These are phyloP conservation scores for Theristicus caerulescens DNA, from an alignment of 2,113 vertebrate genomes.

Conservation along the genomic window DNA sequence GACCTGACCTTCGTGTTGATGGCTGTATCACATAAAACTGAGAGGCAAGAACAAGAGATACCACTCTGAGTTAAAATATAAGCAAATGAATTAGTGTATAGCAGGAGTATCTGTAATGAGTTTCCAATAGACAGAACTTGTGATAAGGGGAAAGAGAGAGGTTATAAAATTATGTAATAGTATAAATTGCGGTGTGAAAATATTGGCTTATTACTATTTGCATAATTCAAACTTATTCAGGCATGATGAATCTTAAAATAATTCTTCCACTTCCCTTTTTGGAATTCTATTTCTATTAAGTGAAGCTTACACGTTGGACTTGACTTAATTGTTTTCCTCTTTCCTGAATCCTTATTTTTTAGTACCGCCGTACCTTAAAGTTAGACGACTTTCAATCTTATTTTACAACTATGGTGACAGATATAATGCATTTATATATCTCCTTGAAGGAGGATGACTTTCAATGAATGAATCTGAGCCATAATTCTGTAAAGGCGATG, in stretches of 20 bases:
- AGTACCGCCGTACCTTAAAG: background rate
- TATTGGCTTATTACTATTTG: background rate
- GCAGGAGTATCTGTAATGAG: background rate
- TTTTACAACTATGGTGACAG: background rate
- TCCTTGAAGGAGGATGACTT: background rate
- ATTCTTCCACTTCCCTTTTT: background rate
- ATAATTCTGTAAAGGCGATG: background rate
- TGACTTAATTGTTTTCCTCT: background rate
- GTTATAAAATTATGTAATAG: background rate
- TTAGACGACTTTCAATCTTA: background rate
- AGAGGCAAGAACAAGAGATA: background rate
- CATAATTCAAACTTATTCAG: background rate
- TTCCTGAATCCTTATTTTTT: background rate
- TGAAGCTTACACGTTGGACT: background rate
- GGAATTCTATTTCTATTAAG: background rate
- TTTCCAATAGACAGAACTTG: background rate
- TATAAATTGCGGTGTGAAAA: background rate
- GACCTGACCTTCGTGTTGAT: background rate
- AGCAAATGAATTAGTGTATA: background rate
- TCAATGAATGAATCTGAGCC: background rate
- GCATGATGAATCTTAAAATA: background rate
- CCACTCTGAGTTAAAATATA: background rate
- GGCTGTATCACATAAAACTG: background rate
- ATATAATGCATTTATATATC: background rate
- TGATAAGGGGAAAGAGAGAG: background rate